These are phyloP conservation scores for Myripristis murdjan DNA, from an alignment of 2,797 vertebrate species.

Conservation along the genomic window DNA sequence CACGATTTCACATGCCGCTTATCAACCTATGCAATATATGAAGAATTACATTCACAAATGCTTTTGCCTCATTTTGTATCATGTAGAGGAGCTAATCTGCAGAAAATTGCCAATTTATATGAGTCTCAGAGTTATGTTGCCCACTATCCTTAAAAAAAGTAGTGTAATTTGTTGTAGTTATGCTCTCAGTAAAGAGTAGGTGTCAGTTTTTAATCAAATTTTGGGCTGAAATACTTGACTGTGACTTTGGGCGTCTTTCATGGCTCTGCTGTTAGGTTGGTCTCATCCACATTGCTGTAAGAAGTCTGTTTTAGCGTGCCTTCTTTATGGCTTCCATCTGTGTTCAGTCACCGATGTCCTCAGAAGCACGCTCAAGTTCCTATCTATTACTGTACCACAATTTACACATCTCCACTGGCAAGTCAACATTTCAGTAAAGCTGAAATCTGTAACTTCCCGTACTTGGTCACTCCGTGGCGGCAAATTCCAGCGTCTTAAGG, in stretches of 20 bases:
- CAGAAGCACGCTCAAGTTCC: slow-evolving; percentile 30
- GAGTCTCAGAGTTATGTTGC: slow-evolving; percentile 36
- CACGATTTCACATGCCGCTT: too few relatives aligned
- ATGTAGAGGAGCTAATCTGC: too few relatives aligned
- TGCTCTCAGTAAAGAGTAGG: slow-evolving; percentile 8
- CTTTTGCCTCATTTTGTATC: too few relatives aligned
- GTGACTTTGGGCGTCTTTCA: slow-evolving; percentile 11
- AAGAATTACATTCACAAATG: slow-evolving; percentile 25
- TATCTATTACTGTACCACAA: slow-evolving; percentile 7
- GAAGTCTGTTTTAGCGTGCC: too few relatives aligned
- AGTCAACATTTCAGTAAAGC: slow-evolving; percentile 34
- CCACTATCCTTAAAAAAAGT: background rate
- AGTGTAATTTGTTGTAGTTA: slow-evolving; percentile 1
- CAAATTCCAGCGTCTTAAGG: too few relatives aligned
- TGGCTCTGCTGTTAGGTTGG: slow-evolving; percentile 27
- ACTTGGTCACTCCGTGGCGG: too few relatives aligned
- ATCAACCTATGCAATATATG: background rate
- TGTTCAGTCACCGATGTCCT: slow-evolving; percentile 24
- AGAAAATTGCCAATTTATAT: slow-evolving; percentile 31
- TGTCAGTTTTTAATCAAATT: slow-evolving; percentile 21
- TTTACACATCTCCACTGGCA: slow-evolving; percentile 38
- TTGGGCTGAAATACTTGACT: slow-evolving; percentile 7
- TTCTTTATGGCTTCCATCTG: background rate
- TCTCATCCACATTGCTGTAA: slow-evolving; percentile 29
- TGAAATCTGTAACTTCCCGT: too few relatives aligned